Evolutionary conservation across 2,888 invertebrate species (phyloP), one percentile per base, ranked within the genome.

Genomic region (Tetheella fluctuosa): DNA sequence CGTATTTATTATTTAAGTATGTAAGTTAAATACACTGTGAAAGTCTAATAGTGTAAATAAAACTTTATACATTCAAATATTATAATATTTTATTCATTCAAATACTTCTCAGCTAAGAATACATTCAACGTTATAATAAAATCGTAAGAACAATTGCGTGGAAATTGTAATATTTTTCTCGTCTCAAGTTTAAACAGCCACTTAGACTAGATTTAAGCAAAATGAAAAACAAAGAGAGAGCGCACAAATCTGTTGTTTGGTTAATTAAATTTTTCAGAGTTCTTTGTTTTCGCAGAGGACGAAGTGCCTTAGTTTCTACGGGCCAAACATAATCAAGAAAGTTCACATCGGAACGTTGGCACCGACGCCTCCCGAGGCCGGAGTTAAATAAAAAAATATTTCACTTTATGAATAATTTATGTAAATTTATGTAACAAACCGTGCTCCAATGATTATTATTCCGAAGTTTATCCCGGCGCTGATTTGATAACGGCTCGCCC

Each of bases 401-500:
- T 54, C 64, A 67, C 64, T 71, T 70, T 69, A 75, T 76, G 76
- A 76, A 77, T 78, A 77, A 77, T 77, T 77, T 76, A 80, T 80
- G 77, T 67, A 74, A 78, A 80, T 76, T 76, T 76, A 76, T 77
- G 76, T 75, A 76, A 77, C 76, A 68, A 75, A 69, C 69, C 64
- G 63, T 64, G 64, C 66, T 67, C 62, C 64, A 71, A 72, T 69
- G 69, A 75, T 79, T 79, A 79, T 79, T 81, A 81, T 79, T 79
- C 76, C 62, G 64, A 69, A 73, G 75, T 77, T 78, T 78, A 76
- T 74, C 77, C 76, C 64, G 64, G 37, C 68, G 73, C 67, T 78
- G 79, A 79, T 79, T 81, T 79, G 77, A 79, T 81, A 81, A 78
- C 76, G 71, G 71, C 65, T 54, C 64, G 63, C 63, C 72, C 71